These are phyloP conservation scores for Neoscelio sp. DNA, from an alignment of 2,888 invertebrate species.

Conservation along the genomic window DNA sequence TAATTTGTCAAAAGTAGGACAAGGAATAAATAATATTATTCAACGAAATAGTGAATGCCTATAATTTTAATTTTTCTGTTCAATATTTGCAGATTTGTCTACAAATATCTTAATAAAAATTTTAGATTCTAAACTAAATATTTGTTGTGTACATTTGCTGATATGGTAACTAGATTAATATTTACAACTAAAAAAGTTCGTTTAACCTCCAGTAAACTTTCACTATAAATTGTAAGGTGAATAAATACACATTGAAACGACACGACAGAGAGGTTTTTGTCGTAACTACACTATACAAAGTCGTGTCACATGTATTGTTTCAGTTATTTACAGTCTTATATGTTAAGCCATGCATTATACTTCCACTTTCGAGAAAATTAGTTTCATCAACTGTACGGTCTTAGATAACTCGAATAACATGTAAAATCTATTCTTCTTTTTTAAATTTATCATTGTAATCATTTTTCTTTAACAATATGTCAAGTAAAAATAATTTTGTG, in stretches of 20 bases:
- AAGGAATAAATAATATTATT: too few relatives aligned
- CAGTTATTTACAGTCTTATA: constrained; percentile 45
- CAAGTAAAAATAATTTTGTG: too few relatives aligned
- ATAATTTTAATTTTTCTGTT: constrained; percentile 2
- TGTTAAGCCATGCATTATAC: constrained; percentile 12
- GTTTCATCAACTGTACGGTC: constrained; percentile 19
- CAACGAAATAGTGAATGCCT: too few relatives aligned
- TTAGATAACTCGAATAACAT: too few relatives aligned
- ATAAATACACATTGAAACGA: constrained; percentile 49
- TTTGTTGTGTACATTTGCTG: constrained; percentile 24
- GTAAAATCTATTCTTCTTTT: too few relatives aligned
- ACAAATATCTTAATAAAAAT: too few relatives aligned
- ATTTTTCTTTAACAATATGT: too few relatives aligned
- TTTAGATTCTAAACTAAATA: too few relatives aligned
- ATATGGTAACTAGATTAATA: constrained; percentile 27
- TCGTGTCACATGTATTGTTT: constrained; percentile 31
- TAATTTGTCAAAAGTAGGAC: constrained; percentile 4
- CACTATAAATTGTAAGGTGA: constrained; percentile 53
- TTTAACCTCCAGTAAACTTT: constrained; percentile 47
- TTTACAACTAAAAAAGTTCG: constrained; percentile 42
- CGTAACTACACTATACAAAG: constrained; percentile 45
- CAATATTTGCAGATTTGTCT: too few relatives aligned
- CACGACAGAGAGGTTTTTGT: constrained; percentile 53
- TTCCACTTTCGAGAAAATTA: constrained; percentile 22
- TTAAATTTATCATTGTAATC: too few relatives aligned